A percentile compares a stretch with the other conserved stretches of the same genome.
These are phyloP conservation scores for Isurus oxyrinchus DNA, from an alignment of 2,113 vertebrate genomes.

Conservation along the genomic window DNA sequence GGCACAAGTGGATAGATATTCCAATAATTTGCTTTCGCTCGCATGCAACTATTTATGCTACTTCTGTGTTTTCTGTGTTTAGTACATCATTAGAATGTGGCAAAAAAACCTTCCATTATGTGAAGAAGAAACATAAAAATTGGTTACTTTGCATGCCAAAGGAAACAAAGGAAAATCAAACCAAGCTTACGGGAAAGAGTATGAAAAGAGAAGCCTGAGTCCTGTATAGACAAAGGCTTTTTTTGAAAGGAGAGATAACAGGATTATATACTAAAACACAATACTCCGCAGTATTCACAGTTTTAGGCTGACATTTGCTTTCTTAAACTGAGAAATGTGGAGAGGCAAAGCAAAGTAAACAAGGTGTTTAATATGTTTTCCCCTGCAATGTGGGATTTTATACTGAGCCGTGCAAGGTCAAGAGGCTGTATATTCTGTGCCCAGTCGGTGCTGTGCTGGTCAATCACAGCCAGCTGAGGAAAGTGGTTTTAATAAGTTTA, in stretches of 20 bases:
- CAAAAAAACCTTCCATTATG: background rate
- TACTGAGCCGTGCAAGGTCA: background rate
- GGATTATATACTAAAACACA: background rate
- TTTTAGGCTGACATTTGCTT: background rate
- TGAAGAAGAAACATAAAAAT: background rate
- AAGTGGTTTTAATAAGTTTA: no score
- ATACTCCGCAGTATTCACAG: background rate
- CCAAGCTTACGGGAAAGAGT: background rate
- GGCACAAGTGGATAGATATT: background rate
- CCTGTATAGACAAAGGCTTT: background rate
- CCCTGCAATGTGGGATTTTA: background rate
- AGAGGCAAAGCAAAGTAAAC: background rate
- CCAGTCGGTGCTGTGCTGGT: background rate
- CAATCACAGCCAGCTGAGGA: no score
- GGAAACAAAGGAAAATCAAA: background rate
- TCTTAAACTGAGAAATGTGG: background rate
- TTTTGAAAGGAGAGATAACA: background rate
- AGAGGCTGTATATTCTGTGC: background rate
- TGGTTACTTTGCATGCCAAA: background rate
- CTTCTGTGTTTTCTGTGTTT: background rate
- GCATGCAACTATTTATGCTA: background rate
- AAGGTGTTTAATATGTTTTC: background rate
- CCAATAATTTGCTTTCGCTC: background rate
- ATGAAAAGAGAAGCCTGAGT: background rate
- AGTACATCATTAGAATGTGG: background rate